These are phyloP conservation scores for Lepidochrysops patricia DNA, from an alignment of 2,888 invertebrate genomes.

Conservation along the genomic window DNA sequence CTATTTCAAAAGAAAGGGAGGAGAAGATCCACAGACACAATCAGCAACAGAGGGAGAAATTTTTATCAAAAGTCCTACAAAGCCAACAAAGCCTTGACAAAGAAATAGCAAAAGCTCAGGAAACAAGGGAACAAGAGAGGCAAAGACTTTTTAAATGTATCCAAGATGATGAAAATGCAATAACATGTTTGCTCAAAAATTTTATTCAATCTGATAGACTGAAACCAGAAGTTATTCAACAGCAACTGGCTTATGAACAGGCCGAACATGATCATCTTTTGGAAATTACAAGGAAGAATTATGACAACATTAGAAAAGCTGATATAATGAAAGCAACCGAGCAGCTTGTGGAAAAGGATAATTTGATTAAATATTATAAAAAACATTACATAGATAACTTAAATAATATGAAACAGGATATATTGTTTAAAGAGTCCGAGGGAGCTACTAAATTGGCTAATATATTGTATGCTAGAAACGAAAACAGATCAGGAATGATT, in stretches of 20 bases:
- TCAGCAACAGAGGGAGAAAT: conserved; percentile 77
- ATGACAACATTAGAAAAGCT: conserved; percentile 76
- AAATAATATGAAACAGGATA: conserved; percentile 78
- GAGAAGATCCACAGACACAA: conserved; percentile 76
- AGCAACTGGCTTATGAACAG: conserved; percentile 79
- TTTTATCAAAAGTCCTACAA: conserved; percentile 64
- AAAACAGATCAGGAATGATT: conserved; percentile 75
- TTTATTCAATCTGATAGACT: conserved; percentile 76
- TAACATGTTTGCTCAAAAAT: conserved; percentile 76
- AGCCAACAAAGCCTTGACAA: conserved; percentile 79
- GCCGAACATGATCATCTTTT: conserved; percentile 79
- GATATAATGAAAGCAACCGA: conserved; percentile 84
- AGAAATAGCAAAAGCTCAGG: conserved; percentile 80
- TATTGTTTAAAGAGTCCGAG: conserved; percentile 73
- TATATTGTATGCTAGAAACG: conserved; percentile 77
- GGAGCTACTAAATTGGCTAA: conserved; percentile 74
- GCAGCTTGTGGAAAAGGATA: conserved; percentile 79
- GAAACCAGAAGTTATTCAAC: conserved; percentile 74
- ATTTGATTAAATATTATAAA: conserved; percentile 72
- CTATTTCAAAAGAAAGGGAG: conserved; percentile 77
- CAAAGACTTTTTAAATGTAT: conserved; percentile 76
- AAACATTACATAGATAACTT: conserved; percentile 78
- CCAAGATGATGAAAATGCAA: conserved; percentile 78
- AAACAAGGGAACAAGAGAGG: conserved; percentile 77
- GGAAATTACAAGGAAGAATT: conserved; percentile 73